These are phyloP conservation scores for Melipona beecheii DNA, from an alignment of 2,888 invertebrate species.

Conservation along the genomic window DNA sequence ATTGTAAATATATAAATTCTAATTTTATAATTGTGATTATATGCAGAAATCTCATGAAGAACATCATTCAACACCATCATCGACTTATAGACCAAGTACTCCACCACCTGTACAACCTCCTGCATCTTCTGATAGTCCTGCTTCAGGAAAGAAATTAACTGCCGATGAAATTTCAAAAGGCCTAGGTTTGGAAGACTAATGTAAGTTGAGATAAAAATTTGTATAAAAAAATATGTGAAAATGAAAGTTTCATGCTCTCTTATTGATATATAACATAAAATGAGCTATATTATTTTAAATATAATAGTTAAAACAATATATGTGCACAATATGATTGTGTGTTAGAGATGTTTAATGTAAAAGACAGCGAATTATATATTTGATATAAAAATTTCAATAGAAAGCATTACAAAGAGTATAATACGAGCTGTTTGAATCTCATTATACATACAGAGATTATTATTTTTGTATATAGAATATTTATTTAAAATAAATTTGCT, in stretches of 20 bases:
- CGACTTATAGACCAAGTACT: conserved; percentile 56
- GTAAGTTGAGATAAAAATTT: conserved; percentile 27
- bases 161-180: conserved; percentile 83
- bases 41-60: conserved; percentile 70
- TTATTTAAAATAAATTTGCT: conserved; percentile 43
- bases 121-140: conserved; percentile 64
- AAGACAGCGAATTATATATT: conserved; percentile 34
- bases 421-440: conserved; percentile 29
- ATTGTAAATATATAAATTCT: conserved; percentile 19
- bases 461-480: conserved; percentile 48
- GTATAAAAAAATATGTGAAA: conserved; percentile 20
- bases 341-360: neutral
- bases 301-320: conserved; percentile 18
- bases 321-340: neutral
- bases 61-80: conserved; percentile 55
- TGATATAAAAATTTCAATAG: neutral
- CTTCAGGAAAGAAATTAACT: conserved; percentile 75
- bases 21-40: neutral
- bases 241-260: conserved; percentile 53
- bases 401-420: neutral
- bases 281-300: conserved; percentile 6
- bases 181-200: conserved; percentile 78
- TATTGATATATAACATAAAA: conserved; percentile 10
- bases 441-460: conserved; percentile 14
- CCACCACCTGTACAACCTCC: conserved; percentile 59